Evolutionary conservation across 2,888 invertebrate genomes (phyloP).

Genomic region (Idaea aversata): DNA sequence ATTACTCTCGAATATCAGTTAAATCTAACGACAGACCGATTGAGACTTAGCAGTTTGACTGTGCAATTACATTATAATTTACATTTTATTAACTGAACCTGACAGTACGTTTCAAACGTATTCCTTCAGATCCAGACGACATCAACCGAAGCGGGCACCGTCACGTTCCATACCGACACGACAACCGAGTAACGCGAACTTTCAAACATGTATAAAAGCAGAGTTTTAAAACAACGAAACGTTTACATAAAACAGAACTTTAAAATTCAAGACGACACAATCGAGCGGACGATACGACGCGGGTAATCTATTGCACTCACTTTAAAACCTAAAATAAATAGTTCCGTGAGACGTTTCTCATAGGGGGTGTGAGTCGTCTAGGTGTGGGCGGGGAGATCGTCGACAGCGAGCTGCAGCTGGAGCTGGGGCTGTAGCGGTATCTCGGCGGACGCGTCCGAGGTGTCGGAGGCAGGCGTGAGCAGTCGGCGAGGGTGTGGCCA

Average conservation of each 20-base stretch:
- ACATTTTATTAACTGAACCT: constrained; percentile 30
- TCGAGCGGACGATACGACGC: not conserved
- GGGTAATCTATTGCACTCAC: constrained; percentile 14
- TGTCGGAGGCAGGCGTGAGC: constrained; percentile 61
- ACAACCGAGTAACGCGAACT: not conserved
- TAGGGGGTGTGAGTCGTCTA: constrained; percentile 30
- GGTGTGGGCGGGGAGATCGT: constrained; percentile 54
- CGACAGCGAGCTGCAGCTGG: constrained; percentile 61
- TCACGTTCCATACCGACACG: constrained; percentile 29
- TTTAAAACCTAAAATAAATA: constrained; percentile 4
- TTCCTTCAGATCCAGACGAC: constrained; percentile 13
- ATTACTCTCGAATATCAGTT: constrained; percentile 34
- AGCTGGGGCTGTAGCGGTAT: constrained; percentile 67
- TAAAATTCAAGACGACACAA: constrained; percentile 4
- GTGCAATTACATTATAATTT: constrained; percentile 39
- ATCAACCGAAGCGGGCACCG: not conserved
- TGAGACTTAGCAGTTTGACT: constrained; percentile 16
- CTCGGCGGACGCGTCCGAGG: constrained; percentile 64
- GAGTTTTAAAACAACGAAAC: constrained; percentile 12
- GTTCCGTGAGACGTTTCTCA: not conserved
- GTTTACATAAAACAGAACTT: constrained; percentile 17
- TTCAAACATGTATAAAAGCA: constrained; percentile 7
- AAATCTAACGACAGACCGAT: constrained; percentile 25
- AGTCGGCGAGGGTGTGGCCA: constrained; percentile 56
- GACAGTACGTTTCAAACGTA: constrained; percentile 46